Conservation (phyloP, 53 echinoderm and acorn worm genomes). For the Astropecten irregularis region DNA sequence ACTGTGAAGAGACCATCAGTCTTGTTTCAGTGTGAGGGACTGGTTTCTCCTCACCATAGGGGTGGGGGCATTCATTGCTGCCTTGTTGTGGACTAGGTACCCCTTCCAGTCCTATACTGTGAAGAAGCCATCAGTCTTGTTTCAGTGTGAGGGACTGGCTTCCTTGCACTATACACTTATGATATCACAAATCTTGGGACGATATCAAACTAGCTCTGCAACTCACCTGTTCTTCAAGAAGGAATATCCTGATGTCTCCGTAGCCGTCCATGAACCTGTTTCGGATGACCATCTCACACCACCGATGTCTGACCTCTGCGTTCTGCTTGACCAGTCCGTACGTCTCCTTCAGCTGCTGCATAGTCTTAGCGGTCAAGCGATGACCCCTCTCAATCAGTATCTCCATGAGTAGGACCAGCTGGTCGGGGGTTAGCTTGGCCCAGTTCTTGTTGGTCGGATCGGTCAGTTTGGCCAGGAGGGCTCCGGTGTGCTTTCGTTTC, state of each 20-base stretch:
- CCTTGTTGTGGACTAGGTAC: no score
- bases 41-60: no score
- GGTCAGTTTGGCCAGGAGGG: slow-evolving; percentile 54
- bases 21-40: no score
- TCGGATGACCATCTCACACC: slow-evolving; percentile 90
- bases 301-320: slow-evolving; percentile 84
- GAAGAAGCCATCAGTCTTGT: no score
- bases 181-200: no score
- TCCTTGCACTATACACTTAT: no score
- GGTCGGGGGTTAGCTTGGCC: slow-evolving; percentile 68
- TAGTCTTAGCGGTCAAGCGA: slow-evolving; percentile 57
- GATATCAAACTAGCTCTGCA: no score
- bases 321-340: slow-evolving; percentile 64
- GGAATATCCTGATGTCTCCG: slow-evolving; percentile 75
- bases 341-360: slow-evolving; percentile 58
- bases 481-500: slow-evolving; percentile 58
- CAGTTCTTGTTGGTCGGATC: slow-evolving; percentile 51
- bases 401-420: slow-evolving; percentile 74
- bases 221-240: slow-evolving; percentile 87
- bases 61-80: no score
- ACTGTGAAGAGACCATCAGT: no score
- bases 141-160: no score
- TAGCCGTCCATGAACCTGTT: slow-evolving; percentile 70
- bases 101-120: no score
- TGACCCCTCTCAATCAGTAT: slow-evolving; percentile 46